phyloP scores from a whole-genome alignment of 2,797 vertebrate species.

The Coreius guichenoti region DNA sequence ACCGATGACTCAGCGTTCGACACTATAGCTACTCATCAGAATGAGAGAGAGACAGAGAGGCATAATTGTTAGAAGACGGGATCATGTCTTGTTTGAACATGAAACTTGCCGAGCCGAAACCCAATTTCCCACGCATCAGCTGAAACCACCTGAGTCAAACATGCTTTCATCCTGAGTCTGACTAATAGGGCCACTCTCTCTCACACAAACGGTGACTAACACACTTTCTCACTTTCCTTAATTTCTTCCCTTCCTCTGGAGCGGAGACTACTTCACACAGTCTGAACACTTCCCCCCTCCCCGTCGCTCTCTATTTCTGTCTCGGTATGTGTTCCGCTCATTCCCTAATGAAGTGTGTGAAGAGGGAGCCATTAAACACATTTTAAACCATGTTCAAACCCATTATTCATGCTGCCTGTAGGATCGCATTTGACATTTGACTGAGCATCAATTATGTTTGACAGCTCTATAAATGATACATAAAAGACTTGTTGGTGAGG shows the following conservation, averaged over 20 bases:
- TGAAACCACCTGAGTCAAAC: constrained; percentile 35
- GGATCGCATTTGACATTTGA: constrained; percentile 53
- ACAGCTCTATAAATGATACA: constrained; percentile 48
- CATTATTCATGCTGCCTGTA: constrained; percentile 47
- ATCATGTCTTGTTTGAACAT: constrained; percentile 51
- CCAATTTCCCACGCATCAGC: constrained; percentile 42
- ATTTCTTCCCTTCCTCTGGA: constrained; percentile 21
- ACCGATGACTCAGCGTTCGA: constrained; percentile 24
- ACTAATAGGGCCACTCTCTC: constrained; percentile 23
- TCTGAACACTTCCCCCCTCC: constrained; percentile 10
- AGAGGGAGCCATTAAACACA: constrained; percentile 44
- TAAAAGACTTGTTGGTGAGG: background rate
- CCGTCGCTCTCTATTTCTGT: constrained; percentile 28
- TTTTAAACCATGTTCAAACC: constrained; percentile 51
- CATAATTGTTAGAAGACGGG: constrained; percentile 15
- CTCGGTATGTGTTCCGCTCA: constrained; percentile 39
- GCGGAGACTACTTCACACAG: constrained; percentile 30
- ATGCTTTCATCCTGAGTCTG: background rate
- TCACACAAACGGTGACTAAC: constrained; percentile 24
- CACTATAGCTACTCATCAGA: constrained; percentile 3
- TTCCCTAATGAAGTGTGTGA: constrained; percentile 49
- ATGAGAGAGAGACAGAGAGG: constrained; percentile 4
- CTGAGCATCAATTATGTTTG: constrained; percentile 52
- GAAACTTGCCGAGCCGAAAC: constrained; percentile 44
- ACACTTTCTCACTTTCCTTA: constrained; percentile 28